These are phyloP conservation scores for Euthynnus affinis DNA, from an alignment of 2,797 vertebrate species.

Conservation along the genomic window DNA sequence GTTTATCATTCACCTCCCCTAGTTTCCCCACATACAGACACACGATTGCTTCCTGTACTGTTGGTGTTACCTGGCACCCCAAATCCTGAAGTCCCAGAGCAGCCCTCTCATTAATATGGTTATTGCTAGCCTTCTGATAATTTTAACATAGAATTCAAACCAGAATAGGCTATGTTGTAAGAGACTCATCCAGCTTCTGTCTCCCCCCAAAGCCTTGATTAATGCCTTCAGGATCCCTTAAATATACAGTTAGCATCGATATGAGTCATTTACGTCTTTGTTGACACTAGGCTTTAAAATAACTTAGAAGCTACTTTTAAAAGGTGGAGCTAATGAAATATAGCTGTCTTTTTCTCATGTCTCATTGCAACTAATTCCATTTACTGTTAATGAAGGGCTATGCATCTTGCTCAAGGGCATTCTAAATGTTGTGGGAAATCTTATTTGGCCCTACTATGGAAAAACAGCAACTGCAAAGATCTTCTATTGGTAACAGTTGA, in stretches of 20 bases:
- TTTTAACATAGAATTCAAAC: not conserved
- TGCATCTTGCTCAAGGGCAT: constrained; percentile 36
- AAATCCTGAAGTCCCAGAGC: not conserved
- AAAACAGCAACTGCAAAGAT: constrained; percentile 11
- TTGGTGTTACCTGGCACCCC: not conserved
- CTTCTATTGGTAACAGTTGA: constrained; percentile 24
- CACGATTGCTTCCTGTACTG: not conserved
- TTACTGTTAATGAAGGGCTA: not conserved
- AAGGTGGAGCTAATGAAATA: not conserved
- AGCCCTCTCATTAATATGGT: not conserved
- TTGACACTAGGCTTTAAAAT: not conserved
- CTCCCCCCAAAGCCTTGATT: no score
- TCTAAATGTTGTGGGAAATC: constrained; percentile 40
- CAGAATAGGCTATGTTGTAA: not conserved
- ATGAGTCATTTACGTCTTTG: not conserved
- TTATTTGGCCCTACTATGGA: constrained; percentile 11
- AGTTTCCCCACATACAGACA: not conserved
- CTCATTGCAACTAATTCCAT: constrained; percentile 2
- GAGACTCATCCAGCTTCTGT: not conserved
- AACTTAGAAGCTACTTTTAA: not conserved
- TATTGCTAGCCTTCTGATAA: not conserved
- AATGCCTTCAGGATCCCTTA: not conserved
- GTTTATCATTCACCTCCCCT: not conserved
- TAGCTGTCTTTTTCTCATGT: not conserved
- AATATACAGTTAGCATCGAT: not conserved